Evolutionary conservation across 1,140 invertebrate species (phyloP).

Genomic region (Lysiphlebus fabarum): DNA sequence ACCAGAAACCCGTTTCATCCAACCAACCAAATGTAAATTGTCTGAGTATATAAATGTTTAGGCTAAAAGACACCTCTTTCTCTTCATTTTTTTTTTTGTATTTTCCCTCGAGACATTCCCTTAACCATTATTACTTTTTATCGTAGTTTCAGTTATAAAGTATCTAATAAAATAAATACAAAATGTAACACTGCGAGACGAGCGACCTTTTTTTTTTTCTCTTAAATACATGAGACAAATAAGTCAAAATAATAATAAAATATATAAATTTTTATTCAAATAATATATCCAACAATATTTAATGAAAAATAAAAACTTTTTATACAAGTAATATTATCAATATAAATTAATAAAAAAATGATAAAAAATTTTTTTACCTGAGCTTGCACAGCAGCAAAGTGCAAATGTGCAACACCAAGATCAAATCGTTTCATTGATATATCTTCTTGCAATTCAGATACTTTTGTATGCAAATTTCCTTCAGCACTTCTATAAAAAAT

Average conservation of each 20-base stretch:
- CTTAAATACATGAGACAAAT: too few species aligned
- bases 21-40: too few species aligned
- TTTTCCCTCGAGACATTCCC: not conserved
- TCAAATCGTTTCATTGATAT: conserved; percentile 93
- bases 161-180: conserved; percentile 12
- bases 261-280: not conserved
- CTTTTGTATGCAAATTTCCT: conserved; percentile 85
- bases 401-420: conserved; percentile 84
- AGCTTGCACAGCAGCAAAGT: conserved; percentile 81
- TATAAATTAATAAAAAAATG: too few species aligned
- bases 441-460: conserved; percentile 92
- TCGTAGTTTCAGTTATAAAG: not conserved
- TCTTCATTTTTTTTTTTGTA: too few species aligned
- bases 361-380: conserved; percentile 68
- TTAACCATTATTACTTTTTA: conserved; percentile 14
- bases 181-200: not conserved
- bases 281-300: too few species aligned
- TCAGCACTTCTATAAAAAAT: conserved; percentile 67
- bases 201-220: too few species aligned
- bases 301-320: not conserved
- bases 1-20: too few species aligned
- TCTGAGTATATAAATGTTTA: not conserved
- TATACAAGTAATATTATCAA: not conserved
- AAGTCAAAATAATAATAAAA: not conserved
- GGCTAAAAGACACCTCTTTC: not conserved